A percentile compares a stretch with the other conserved stretches of the same genome.
Conservation (phyloP, 2,797 vertebrate genomes). For the Rhadinocentrus ornatus region DNA sequence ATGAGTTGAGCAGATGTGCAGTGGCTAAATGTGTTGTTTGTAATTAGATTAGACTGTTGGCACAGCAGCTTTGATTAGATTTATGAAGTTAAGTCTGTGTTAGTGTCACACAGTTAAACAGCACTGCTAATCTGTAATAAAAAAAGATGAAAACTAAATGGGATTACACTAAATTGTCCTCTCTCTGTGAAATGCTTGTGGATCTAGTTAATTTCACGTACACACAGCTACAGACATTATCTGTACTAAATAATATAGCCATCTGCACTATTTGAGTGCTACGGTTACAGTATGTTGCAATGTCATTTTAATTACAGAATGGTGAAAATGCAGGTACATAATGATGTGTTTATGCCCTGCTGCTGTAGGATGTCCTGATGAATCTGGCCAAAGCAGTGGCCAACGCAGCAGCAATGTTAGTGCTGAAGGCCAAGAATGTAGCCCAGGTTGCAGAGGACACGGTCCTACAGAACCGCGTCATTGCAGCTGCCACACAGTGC, state of each 20-base stretch:
- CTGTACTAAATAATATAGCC: background rate
- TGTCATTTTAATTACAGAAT: background rate
- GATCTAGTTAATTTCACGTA: background rate
- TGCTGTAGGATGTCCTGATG: slow-evolving; percentile 92
- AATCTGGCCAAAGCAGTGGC: slow-evolving; percentile 97
- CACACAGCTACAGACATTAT: background rate
- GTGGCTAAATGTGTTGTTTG: background rate
- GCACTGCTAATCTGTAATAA: background rate
- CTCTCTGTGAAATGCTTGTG: background rate
- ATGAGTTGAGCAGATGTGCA: slow-evolving; percentile 9
- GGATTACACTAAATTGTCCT: background rate
- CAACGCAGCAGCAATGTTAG: slow-evolving; percentile 97
- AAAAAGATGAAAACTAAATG: background rate
- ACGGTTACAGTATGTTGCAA: background rate
- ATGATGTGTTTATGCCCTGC: background rate
- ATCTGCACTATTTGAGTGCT: background rate
- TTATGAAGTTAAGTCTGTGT: background rate
- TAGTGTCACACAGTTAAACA: background rate
- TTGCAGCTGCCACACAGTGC: slow-evolving; percentile 96
- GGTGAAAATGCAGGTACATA: background rate
- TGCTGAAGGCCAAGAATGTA: slow-evolving; percentile 97
- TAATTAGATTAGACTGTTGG: slow-evolving; percentile 5
- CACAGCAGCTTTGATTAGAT: slow-evolving; percentile 2
- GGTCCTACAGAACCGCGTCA: slow-evolving; percentile 95
- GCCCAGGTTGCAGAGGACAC: slow-evolving; percentile 95